These are phyloP conservation scores for Synergus umbraculus DNA, from an alignment of 2,888 invertebrate genomes.

Conservation along the genomic window DNA sequence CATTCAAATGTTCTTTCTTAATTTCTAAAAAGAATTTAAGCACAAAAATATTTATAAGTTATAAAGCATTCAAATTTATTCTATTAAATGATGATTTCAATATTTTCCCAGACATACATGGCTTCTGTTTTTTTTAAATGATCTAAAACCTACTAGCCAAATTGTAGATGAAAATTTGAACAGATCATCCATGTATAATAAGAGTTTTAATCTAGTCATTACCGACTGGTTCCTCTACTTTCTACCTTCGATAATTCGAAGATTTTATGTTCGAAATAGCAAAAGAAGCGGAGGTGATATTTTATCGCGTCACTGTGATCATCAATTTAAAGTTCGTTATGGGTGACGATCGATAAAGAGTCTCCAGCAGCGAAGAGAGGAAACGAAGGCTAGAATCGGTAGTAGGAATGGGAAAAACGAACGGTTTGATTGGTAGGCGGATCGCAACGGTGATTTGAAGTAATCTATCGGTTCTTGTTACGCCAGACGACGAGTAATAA, in stretches of 20 bases:
- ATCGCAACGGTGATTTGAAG: conserved; percentile 73
- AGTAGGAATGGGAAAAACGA: conserved; percentile 62
- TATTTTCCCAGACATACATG: not conserved
- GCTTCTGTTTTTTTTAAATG: not conserved
- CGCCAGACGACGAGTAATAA: conserved; percentile 73
- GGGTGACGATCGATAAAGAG: conserved; percentile 67
- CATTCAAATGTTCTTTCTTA: not conserved
- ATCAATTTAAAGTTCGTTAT: conserved; percentile 72
- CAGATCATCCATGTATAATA: not conserved
- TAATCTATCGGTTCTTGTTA: conserved; percentile 75
- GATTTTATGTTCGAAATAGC: conserved; percentile 10
- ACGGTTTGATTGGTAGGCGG: conserved; percentile 73
- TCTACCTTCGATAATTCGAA: not conserved
- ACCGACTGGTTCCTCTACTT: not conserved
- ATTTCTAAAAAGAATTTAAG: not conserved
- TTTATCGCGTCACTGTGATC: conserved; percentile 66
- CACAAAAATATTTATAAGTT: not conserved
- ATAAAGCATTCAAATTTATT: not conserved
- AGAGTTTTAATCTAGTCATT: not conserved
- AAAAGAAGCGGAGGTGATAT: conserved; percentile 56
- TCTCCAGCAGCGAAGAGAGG: conserved; percentile 53
- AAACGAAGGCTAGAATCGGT: conserved; percentile 51
- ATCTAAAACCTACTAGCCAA: not conserved
- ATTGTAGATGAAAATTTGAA: not conserved
- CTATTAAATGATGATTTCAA: not conserved